phyloP scores from a whole-genome alignment of 2,113 vertebrate species.

The Prolemur simus region DNA sequence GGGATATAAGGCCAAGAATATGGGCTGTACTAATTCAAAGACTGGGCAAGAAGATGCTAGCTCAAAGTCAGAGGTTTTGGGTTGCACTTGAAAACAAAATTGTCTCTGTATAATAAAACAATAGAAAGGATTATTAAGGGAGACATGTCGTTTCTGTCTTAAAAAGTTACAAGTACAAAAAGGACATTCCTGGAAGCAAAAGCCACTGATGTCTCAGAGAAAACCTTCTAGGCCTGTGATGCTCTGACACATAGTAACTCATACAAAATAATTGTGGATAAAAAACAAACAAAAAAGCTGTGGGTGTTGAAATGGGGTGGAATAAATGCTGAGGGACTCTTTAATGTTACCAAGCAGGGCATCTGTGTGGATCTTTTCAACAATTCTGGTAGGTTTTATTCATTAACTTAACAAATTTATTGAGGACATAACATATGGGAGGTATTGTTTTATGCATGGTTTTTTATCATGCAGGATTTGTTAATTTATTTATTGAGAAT shows the following conservation, averaged over 20 bases:
- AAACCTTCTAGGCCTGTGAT: not conserved
- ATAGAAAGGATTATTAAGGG: not conserved
- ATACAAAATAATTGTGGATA: conserved; percentile 23
- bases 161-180: not conserved
- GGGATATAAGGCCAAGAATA: not conserved
- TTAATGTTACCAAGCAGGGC: not conserved
- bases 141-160: not conserved
- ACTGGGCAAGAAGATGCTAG: not conserved
- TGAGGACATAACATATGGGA: not conserved
- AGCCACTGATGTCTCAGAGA: not conserved
- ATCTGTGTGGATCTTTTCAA: not conserved
- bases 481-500: conserved; percentile 20
- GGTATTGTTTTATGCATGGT: not conserved
- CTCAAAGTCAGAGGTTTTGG: not conserved
- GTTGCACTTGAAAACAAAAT: not conserved
- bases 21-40: not conserved
- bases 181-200: not conserved
- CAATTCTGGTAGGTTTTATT: not conserved
- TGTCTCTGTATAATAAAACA: not conserved
- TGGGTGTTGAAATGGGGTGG: not conserved
- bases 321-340: not conserved
- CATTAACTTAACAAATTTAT: not conserved
- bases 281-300: not conserved
- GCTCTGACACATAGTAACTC: not conserved
- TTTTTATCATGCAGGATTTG: not conserved